A percentile compares a stretch with the other conserved stretches of the same genome.
phyloP scores from a whole-genome alignment of 2,888 invertebrate genomes.

The Amphipoea lucens region DNA sequence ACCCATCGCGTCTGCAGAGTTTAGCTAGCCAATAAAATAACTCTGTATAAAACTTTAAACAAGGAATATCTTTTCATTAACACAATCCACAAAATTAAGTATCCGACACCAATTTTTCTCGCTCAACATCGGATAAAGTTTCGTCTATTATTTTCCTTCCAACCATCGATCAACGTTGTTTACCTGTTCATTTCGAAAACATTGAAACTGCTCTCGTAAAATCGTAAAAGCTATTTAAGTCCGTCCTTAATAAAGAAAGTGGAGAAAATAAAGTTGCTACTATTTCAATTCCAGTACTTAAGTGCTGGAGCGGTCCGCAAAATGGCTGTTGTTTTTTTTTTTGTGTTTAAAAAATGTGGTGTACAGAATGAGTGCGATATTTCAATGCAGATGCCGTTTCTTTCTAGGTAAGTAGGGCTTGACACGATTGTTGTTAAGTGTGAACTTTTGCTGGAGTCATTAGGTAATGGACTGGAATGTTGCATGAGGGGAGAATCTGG shows the following conservation, averaged over 20 bases:
- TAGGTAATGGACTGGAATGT: constrained; percentile 10
- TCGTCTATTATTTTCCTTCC: constrained; percentile 24
- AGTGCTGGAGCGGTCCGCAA: constrained; percentile 55
- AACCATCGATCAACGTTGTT: constrained; percentile 50
- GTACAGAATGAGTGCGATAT: constrained; percentile 52
- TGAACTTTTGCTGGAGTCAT: constrained; percentile 21
- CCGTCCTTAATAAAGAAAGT: constrained; percentile 36
- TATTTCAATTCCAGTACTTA: constrained; percentile 63
- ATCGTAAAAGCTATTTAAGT: constrained; percentile 36
- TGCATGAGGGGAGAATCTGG: background rate
- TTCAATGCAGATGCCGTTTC: constrained; percentile 38
- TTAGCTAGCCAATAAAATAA: background rate
- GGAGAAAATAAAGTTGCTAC: constrained; percentile 52
- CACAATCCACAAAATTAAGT: constrained; percentile 23
- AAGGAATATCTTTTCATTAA: background rate
- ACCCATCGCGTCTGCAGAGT: background rate
- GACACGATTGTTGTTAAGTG: constrained; percentile 20
- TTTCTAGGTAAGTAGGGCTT: constrained; percentile 46
- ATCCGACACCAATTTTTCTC: constrained; percentile 2
- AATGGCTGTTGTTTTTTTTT: constrained; percentile 46
- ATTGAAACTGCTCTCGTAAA: constrained; percentile 45
- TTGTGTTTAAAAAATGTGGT: constrained; percentile 31
- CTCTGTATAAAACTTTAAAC: background rate
- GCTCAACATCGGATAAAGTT: constrained; percentile 21
- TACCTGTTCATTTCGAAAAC: constrained; percentile 50